These are phyloP conservation scores for Loriculus beryllinus DNA, from an alignment of 2,797 vertebrate genomes.

Conservation along the genomic window DNA sequence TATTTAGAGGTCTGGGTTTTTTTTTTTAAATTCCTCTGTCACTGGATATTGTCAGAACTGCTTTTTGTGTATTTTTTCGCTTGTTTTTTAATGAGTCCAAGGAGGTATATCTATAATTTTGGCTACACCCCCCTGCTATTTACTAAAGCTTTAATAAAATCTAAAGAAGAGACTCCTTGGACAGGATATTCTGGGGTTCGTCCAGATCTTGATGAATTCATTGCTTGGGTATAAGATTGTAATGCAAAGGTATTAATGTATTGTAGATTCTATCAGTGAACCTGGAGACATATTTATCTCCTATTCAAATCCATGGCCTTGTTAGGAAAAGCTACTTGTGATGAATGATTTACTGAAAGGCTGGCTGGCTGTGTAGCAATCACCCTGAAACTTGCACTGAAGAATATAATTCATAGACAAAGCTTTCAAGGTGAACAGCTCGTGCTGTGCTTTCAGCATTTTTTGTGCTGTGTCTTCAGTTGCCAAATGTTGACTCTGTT, in stretches of 20 bases:
- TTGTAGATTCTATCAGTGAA: neutral
- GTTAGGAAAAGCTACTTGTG: neutral
- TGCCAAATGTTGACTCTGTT: conserved; percentile 52
- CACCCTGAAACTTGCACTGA: neutral
- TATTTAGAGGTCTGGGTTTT: neutral
- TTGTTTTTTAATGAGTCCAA: neutral
- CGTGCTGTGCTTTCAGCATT: neutral
- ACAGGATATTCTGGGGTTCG: neutral
- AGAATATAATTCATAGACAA: neutral
- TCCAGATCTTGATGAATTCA: neutral
- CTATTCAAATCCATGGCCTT: neutral
- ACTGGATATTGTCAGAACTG: neutral
- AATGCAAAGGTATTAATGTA: neutral
- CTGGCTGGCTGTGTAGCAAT: neutral
- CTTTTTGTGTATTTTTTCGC: neutral
- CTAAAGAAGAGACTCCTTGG: neutral
- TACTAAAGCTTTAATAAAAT: neutral
- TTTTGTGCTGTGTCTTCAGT: conserved; percentile 43
- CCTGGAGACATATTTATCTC: neutral
- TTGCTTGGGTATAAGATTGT: neutral
- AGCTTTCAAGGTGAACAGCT: neutral
- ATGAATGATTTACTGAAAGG: neutral
- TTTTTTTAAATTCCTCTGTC: neutral
- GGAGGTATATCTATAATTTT: neutral
- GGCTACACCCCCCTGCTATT: neutral